phyloP scores from a whole-genome alignment of 64 coral and sea anemone species.

The Trachythela sp. region DNA sequence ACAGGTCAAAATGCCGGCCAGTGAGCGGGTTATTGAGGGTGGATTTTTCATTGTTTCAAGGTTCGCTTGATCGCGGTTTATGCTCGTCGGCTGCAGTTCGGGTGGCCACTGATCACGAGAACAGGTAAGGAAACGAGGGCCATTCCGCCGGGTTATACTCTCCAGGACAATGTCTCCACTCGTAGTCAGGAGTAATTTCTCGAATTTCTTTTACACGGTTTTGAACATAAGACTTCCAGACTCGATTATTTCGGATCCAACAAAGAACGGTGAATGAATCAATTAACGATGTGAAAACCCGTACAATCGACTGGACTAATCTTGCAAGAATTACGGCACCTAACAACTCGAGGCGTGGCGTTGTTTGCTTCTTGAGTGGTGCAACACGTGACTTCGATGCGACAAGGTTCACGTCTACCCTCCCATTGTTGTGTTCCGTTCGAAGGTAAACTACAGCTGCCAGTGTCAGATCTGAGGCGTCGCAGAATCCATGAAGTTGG shows the following conservation, averaged over 20 bases:
- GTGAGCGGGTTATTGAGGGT: not conserved
- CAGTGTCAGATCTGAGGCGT: not conserved
- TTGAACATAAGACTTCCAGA: constrained; percentile 37
- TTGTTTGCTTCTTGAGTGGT: constrained; percentile 21
- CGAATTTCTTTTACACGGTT: constrained; percentile 27
- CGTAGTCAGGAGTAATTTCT: not conserved
- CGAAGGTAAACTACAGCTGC: constrained; percentile 37
- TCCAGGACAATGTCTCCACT: constrained; percentile 19
- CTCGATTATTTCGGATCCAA: constrained; percentile 22
- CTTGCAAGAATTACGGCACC: constrained; percentile 12
- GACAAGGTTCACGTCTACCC: constrained; percentile 15
- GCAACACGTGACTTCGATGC: constrained; percentile 40
- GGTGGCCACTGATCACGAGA: not conserved
- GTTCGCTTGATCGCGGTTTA: not conserved
- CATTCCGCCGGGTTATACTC: not conserved
- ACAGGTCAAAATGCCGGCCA: not conserved
- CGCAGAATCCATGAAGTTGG: constrained; percentile 27
- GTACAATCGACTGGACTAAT: not conserved
- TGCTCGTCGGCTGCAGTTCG: not conserved
- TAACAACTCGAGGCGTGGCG: constrained; percentile 32
- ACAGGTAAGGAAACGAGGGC: not conserved
- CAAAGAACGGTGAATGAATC: constrained; percentile 40
- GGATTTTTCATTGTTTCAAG: not conserved
- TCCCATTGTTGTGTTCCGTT: constrained; percentile 33
- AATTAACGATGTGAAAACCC: not conserved